Base-by-base conservation (phyloP, 35 echinoderm and acorn worm genomes). In the Holothuria glaberrima region DNA sequence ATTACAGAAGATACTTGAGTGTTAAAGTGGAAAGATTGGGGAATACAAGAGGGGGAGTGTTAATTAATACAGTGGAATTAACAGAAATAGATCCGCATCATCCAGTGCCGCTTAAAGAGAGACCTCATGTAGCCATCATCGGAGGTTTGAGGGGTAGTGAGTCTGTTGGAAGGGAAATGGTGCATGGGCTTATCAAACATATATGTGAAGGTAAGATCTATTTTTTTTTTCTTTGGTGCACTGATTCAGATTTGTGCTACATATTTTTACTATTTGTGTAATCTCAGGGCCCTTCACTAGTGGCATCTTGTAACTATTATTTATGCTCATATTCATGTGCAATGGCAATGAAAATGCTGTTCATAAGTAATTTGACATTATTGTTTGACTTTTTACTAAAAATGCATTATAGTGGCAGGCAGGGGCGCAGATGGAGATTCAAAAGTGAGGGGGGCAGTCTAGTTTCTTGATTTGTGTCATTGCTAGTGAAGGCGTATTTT, bases 151-250 rank as follows among this genome's bases (percentile, higher is more conserved):
- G 72, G 75, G 95, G 92, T 41, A 82, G 90, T 18, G 86, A 98
- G 80, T 93, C 95, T 30, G 74, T 92, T 6, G 95, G 95, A 33
- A 84, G 92, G 38, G 95, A 98, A 68, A 73, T 98, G 25, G 65
- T 94, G 54, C 90, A 86, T 93, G 89, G 95, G 73, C 64, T 98
- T 22, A 90, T 94, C 22, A 94, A 87, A 65, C 87, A 98, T 92
- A 64, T 98, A 12, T 81, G 90, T 68, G 90, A 94, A 94, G 95
- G 95, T 98, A 91, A 56, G 88, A 31, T 9, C 26, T 28, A 12
- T 30, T 26, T 69, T 69, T 69, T 13, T 69, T 33, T 69, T 69
- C 20, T 12, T 69, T 69, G 4, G 31, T 69, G 21, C 7, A 46
- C 10, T 46, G 44, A 4, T 46, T 46, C 10, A 46, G 10, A 46